These are phyloP conservation scores for Holocentrus rufus DNA, from an alignment of 2,797 vertebrate genomes.

Conservation along the genomic window DNA sequence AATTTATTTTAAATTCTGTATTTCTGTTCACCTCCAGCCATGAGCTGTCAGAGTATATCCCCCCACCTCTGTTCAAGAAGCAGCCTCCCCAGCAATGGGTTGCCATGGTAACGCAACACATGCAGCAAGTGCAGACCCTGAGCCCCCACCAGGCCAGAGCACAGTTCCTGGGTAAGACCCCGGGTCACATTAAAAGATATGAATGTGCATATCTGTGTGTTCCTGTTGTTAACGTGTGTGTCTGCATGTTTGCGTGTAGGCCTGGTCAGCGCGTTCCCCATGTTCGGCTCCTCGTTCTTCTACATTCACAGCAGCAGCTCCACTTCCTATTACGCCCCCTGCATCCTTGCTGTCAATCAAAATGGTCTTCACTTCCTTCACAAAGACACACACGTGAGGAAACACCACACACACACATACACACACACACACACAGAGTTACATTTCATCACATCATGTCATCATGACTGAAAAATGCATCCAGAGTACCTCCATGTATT, in stretches of 20 bases:
- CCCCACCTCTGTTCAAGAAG: slow-evolving; percentile 86
- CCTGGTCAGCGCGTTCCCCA: slow-evolving; percentile 91
- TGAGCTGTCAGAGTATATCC: slow-evolving; percentile 92
- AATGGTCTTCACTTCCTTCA: slow-evolving; percentile 95
- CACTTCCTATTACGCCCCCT: slow-evolving; percentile 86
- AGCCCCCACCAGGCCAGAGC: slow-evolving; percentile 93
- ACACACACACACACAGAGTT: slow-evolving; percentile 8
- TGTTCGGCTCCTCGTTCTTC: slow-evolving; percentile 98
- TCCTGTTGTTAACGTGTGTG: not conserved
- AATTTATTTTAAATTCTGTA: slow-evolving; percentile 49
- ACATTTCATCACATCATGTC: slow-evolving; percentile 20
- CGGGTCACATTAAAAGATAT: slow-evolving; percentile 39
- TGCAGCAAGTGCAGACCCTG: slow-evolving; percentile 89
- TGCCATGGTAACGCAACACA: slow-evolving; percentile 88
- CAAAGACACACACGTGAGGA: slow-evolving; percentile 91
- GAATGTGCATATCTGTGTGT: not conserved
- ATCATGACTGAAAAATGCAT: slow-evolving; percentile 32
- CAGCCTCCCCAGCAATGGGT: slow-evolving; percentile 90
- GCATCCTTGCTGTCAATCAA: slow-evolving; percentile 94
- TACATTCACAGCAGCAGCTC: slow-evolving; percentile 97
- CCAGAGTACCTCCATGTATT: slow-evolving; percentile 6
- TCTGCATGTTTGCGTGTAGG: slow-evolving; percentile 77
- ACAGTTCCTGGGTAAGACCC: slow-evolving; percentile 90
- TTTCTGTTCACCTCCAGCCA: slow-evolving; percentile 75
- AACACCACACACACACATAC: not conserved